Base-by-base conservation (phyloP, 2,797 vertebrate genomes). In the Smutsia gigantea region DNA sequence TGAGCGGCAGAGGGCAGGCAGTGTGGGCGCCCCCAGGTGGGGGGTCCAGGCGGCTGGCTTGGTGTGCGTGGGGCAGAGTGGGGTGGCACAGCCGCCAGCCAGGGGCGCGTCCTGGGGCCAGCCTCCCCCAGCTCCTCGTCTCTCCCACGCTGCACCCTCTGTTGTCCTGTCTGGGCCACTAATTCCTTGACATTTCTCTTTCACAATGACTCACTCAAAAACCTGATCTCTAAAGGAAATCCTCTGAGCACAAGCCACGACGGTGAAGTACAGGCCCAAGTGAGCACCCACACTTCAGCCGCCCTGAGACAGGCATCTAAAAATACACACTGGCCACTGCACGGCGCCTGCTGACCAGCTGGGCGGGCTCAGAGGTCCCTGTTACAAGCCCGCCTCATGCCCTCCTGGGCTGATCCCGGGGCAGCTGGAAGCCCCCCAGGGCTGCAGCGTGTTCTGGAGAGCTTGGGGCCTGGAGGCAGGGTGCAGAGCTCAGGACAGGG, bases 141-240 rank as follows among this genome's bases (percentile, higher is more conserved):
- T 29, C 34, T 37, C 25, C 57, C 29, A 53, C 6, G 2, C 55
- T 31, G 21, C 34, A 5, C 29, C 29, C 12, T 69, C 37, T 6
- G 0, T n/a, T 1, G 13, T 87, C 49, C 25, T 17, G 9, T 46
- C 15, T 18, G 17, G 86, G 37, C 37, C 34, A 1, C n/a, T 9
- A 2, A 10, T 19, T 42, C 46, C 31, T 42, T 64, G 15, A 37
- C 64, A 55, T 77, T 86, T 94, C 31, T 78, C 15, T 83, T 53
- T 11, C 27, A 5, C 1, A 2, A 51, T 59, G 87, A 75, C 72
- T 93, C 57, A 83, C 31, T 34, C 13, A 37, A 87, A 72, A 74
- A 55, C 37, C 21, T 23, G 37, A 57, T 55, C 81, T 79, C 51
- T 51, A n/a, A 49, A 82, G 90, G 95, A 90, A 95, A 72, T 71